Evolutionary conservation across 1,140 invertebrate species (phyloP), one percentile per base, ranked within the genome.

Genomic region (Acyrthosiphon pisum): DNA sequence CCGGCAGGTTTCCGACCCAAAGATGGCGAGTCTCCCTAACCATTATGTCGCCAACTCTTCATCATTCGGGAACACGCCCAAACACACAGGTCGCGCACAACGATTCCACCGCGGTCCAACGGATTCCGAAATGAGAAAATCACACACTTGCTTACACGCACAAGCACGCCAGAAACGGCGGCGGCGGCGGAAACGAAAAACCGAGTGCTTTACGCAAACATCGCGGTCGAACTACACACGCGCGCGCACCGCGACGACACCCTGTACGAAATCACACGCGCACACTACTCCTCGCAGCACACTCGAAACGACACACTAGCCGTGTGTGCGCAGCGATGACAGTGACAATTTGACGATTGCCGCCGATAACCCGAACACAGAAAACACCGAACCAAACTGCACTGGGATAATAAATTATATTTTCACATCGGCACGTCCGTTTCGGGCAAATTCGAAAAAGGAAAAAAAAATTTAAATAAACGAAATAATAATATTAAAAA

Each of bases 21-120:
- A 99, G 97, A 97, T 99, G 98, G 97, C 98, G 98, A 97, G 98
- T 99, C 98, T 99, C 98, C 98, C 99, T 99, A 97, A 99, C 99
- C 99, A 99, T 99, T 97, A 98, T 98, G 97, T 96, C 96, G 96
- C 96, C 96, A 96, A 96, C 96, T 96, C 96, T 96, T 96, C 96
- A 97, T 97, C 91, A 93, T 93, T 93, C 91, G 96, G 96, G 96
- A 96, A 95, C 91, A 93, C 91, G 91, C 91, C 91, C 91, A 93
- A 93, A 93, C 91, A 93, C 91, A 93, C 91, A 37, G 48, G 48
- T 83, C 91, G 81, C 81, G 76, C 91, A 93, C 89, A 90, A 90
- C 81, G 76, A 53, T n/a, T 93, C 81, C 44, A 56, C 91, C 76
- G 50, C 88, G 91, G 91, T 50, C 76, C 91, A 50, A 92, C 91